These are phyloP conservation scores for Stegana nigrithorax DNA, from an alignment of 2,888 invertebrate genomes.

Conservation along the genomic window DNA sequence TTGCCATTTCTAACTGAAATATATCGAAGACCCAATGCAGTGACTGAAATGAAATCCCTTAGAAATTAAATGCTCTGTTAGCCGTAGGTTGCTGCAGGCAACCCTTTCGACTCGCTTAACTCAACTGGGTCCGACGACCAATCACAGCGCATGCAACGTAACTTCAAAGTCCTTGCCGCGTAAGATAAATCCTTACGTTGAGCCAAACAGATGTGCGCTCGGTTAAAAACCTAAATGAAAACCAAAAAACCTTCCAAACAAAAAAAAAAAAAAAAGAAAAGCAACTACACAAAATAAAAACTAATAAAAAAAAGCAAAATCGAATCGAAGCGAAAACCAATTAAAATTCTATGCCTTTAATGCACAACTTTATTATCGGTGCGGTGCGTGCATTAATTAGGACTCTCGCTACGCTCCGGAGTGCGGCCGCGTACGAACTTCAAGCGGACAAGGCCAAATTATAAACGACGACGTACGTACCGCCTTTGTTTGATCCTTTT, in stretches of 20 bases:
- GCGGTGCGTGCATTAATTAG: slow-evolving; percentile 5
- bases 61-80: too few species aligned
- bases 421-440: too few species aligned
- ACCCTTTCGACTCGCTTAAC: too few species aligned
- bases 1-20: too few species aligned
- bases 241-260: too few species aligned
- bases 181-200: neutral
- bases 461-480: neutral
- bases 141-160: too few species aligned
- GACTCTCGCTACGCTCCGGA: too few species aligned
- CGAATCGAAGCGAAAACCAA: slow-evolving; percentile 44
- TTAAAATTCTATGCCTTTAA: slow-evolving; percentile 49
- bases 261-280: neutral
- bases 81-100: too few species aligned
- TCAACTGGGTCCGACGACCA: too few species aligned
- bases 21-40: too few species aligned
- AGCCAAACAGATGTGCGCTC: slow-evolving; percentile 12
- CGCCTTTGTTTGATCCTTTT: slow-evolving; percentile 8
- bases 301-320: neutral
- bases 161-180: slow-evolving; percentile 15
- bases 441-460: neutral
- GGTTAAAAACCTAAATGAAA: too few species aligned
- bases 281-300: neutral
- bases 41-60: too few species aligned
- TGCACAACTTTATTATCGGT: slow-evolving; percentile 55